Evolutionary conservation across 2,797 vertebrate species (phyloP), one percentile per base, ranked within the genome.

Genomic region (Pitangus sulphuratus): DNA sequence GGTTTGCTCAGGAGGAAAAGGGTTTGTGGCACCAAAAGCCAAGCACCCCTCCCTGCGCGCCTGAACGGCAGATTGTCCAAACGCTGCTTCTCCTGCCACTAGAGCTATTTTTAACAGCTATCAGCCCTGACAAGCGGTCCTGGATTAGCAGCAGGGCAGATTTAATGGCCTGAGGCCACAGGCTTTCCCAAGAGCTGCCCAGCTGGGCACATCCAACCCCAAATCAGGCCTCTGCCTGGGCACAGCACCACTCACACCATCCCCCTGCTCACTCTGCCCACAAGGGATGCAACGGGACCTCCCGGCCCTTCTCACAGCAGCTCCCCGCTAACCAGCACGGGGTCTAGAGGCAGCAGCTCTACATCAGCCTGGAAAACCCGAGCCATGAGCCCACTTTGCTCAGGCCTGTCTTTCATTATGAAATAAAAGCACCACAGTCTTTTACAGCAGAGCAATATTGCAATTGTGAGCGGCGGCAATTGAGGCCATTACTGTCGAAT

Each of bases 61-160:
- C 44, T n/a, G 53, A 58, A 25, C 1, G 0, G 65, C 88, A 77
- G 86, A 84, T 44, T 88, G 80, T 39, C 69, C 60, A 15, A 62
- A 86, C 2, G 1, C 48, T 3, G 6, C 0, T 82, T 62, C 65
- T 76, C 11, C 69, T 78, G 90, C 72, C 76, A 66, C 62, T 40
- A 71, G 76, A 93, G 88, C 80, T 90, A 93, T 95, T 96, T 95
- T 93, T 93, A 95, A 75, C 90, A 91, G 69, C 77, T 77, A 65
- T 66, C 88, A 91, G 72, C 80, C 76, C 44, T 53, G 68, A 76
- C 19, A 16, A 94, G 93, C 7, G 0, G 80, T 30, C 90, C 80
- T 42, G 93, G 93, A 95, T 96, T 95, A 96, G 83, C 17, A 0
- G 61, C 72, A 60, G 84, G 90, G 89, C 86, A 93, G 88, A 95